Percentiles rank a stretch among this genome's conserved stretches.
These are phyloP conservation scores for Lepetodrilus schrolli DNA, from an alignment of 2,888 invertebrate species.

Conservation along the genomic window DNA sequence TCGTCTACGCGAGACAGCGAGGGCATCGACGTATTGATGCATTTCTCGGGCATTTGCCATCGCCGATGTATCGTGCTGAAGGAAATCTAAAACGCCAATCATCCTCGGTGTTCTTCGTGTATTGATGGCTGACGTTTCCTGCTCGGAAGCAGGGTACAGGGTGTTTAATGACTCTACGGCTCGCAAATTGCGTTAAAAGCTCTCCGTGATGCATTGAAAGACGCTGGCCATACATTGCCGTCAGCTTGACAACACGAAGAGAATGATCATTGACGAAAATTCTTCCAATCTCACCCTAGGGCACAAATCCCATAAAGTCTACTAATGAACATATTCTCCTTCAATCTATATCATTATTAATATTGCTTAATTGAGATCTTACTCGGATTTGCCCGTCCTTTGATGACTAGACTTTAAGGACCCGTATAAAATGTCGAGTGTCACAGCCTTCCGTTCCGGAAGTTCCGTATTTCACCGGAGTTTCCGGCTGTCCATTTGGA, in stretches of 20 bases:
- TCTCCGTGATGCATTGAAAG: slow-evolving; percentile 9
- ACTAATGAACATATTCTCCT: slow-evolving; percentile 19
- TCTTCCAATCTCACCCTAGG: slow-evolving; percentile 9
- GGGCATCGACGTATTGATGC: slow-evolving; percentile 8
- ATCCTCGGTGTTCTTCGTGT: slow-evolving; percentile 1
- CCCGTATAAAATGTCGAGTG: slow-evolving; percentile 20
- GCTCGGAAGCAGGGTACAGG: slow-evolving; percentile 24
- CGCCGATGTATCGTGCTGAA: neutral
- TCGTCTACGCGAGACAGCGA: neutral
- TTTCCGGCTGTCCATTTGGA: slow-evolving; percentile 19
- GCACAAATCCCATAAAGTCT: slow-evolving; percentile 21
- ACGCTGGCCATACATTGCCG: slow-evolving; percentile 11
- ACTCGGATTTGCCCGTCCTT: slow-evolving; percentile 24
- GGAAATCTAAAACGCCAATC: slow-evolving; percentile 25
- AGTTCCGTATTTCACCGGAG: neutral
- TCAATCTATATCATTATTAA: slow-evolving; percentile 25
- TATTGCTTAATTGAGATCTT: slow-evolving; percentile 27
- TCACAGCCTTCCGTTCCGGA: slow-evolving; percentile 11
- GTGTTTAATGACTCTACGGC: slow-evolving; percentile 19
- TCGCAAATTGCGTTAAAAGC: slow-evolving; percentile 26
- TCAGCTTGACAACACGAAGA: slow-evolving; percentile 13
- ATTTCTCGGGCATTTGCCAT: slow-evolving; percentile 18
- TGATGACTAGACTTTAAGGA: slow-evolving; percentile 8
- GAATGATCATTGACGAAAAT: slow-evolving; percentile 21
- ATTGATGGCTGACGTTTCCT: slow-evolving; percentile 19